Evolutionary conservation across 2,797 vertebrate species (phyloP), one percentile per base, ranked within the genome.

Genomic region (Oryzias dopingdopingensis): DNA sequence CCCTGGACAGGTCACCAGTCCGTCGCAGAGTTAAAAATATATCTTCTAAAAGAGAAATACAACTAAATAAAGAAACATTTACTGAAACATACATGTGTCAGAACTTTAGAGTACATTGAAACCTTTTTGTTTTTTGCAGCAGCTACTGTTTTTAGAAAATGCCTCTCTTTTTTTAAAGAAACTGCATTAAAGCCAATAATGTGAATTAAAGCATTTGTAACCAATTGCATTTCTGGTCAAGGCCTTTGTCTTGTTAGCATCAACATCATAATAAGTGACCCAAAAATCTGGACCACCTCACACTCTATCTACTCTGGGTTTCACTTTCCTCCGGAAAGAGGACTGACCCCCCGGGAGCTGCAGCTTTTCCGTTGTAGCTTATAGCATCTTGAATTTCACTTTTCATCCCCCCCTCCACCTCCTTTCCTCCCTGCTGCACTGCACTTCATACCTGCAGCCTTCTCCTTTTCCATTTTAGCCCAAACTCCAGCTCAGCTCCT

Each of bases 361-460:
- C 85, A 72, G 88, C 82, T 92, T 92, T 92, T 91, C 88, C 88
- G 74, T 79, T 86, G 79, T 83, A 74, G 67, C 72, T 65, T 86
- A 37, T 37, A 58, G 87, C 92, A 92, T 94, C 93, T 94, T 94
- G 94, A 93, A 94, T 95, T 94, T 93, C 92, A 92, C 92, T 96
- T 92, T 91, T 80, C 70, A 75, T 81, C 67, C 85, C 77, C 26
- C 29, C 88, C 88, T 86, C 59, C 62, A 78, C 76, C 41, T 53
- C 7, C 26, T 29, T 6, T 59, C 48, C 58, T 7, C 4, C n/a
- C 53, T 56, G 42, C 60, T 50, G 0, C 54, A 52, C 54, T 43
- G 43, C 49, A 48, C 54, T 23, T 37, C 62, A 72, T 87, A 90
- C 89, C 84, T 84, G 81, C 72, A 67, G 71, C 4, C 60, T 65